phyloP scores from a whole-genome alignment of 2,113 vertebrate species.

The Semnopithecus entellus region DNA sequence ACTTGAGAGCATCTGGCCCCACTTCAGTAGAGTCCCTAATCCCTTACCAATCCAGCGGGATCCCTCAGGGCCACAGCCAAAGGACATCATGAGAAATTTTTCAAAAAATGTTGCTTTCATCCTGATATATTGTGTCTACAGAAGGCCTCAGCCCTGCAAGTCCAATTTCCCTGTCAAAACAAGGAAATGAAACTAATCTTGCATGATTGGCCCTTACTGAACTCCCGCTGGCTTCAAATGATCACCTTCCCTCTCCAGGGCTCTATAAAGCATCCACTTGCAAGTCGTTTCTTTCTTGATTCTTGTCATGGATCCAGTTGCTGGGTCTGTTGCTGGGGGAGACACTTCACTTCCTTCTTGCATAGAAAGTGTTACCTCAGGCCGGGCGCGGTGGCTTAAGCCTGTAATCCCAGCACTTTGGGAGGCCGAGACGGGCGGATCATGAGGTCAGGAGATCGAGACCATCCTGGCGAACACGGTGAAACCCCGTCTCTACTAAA shows the following conservation, averaged over 20 bases:
- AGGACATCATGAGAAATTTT: neutral
- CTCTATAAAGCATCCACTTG: neutral
- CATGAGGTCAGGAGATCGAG: too few species aligned
- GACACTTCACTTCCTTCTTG: neutral
- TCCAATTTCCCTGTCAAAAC: slow-evolving; percentile 65
- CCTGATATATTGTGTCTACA: neutral
- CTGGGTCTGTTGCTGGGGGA: neutral
- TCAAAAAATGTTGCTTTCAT: neutral
- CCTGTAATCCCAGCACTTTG: too few species aligned
- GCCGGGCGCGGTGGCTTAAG: too few species aligned
- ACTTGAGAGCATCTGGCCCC: neutral
- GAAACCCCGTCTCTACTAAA: too few species aligned
- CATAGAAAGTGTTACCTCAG: neutral
- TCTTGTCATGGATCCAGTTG: neutral
- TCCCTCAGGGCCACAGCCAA: neutral
- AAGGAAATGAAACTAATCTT: slow-evolving; percentile 64
- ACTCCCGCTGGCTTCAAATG: slow-evolving; percentile 10
- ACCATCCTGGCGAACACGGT: too few species aligned
- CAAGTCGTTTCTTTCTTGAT: neutral
- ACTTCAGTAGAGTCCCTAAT: neutral
- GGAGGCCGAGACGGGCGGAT: too few species aligned
- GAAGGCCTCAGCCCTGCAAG: neutral
- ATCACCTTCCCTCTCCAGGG: slow-evolving; percentile 39
- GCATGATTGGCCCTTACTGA: neutral
- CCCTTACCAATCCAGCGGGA: neutral